Base-by-base conservation (phyloP, 2,113 vertebrate species). In the Acrocephalus kingi region DNA sequence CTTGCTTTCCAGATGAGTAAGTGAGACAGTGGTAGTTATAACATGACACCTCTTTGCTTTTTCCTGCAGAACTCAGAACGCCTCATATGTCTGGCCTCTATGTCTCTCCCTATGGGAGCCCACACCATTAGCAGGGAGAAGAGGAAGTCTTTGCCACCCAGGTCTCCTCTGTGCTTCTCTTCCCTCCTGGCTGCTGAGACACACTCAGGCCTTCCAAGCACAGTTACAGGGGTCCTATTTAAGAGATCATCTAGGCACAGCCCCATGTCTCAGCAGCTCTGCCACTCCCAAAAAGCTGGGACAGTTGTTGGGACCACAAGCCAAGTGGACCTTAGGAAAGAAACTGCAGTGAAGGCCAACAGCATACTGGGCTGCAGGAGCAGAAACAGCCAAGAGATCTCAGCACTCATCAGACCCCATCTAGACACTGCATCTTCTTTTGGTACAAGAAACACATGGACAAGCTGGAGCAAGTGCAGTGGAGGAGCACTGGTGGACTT, bases 1-100 rank as follows among this genome's bases (percentile, higher is more conserved):
- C 85, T 77, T 78, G 68, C 90, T 90, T 87, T 90, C 33, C 56
- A 89, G 88, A 93, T 95, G 85, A 96, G 76, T 94, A 95, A 92
- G 45, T 91, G 87, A 90, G 72, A 74, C 0, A 9, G 41, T 77
- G 76, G 41, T 74, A 86, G 89, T 81, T 77, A 18, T 17, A 84
- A 86, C 37, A 37, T 23, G 67, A 39, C 3, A 75, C 2, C 12
- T 85, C 82, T 59, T 45, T 10, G n/a, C 3, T 68, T 90, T 37
- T 39, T 92, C 68, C 73, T 71, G 56, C 49, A 94, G 79, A 95
- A 92, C 54, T 93, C 48, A 30, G 39, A 33, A 17, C 0, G 2
- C 27, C 25, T 86, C 79, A 27, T 72, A 68, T 87, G 16, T 15
- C 41, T 21, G 9, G 30, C 25, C 28, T 74, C 1, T 3, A 41